These are phyloP conservation scores for Ylistrum balloti DNA, from an alignment of 1,140 invertebrate genomes.

Conservation along the genomic window DNA sequence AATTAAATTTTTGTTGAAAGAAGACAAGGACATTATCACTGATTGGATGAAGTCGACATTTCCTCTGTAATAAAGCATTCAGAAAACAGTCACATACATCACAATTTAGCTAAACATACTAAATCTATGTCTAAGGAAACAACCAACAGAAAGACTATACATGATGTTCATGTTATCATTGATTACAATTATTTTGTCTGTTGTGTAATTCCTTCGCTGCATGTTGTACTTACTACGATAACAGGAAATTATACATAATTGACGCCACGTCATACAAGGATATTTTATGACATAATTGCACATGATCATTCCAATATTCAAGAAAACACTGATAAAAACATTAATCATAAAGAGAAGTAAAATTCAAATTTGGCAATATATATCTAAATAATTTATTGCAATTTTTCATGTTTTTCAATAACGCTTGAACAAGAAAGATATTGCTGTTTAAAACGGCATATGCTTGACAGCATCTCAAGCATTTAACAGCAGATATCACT, in stretches of 20 bases:
- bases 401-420: background rate
- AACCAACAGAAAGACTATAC: background rate
- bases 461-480: background rate
- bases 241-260: slow-evolving; percentile 35
- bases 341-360: background rate
- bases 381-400: background rate
- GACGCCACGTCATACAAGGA: background rate
- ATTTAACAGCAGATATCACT: background rate
- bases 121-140: background rate
- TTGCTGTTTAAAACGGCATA: background rate
- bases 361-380: background rate
- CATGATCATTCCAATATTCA: background rate
- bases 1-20: background rate
- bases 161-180: background rate
- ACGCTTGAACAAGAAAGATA: background rate
- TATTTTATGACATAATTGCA: background rate
- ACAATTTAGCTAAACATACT: background rate
- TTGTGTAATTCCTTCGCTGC: background rate
- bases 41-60: background rate
- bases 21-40: background rate
- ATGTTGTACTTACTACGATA: background rate
- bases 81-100: background rate
- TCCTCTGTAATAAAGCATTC: too few species aligned
- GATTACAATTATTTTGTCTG: background rate
- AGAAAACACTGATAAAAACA: background rate